A percentile compares a stretch with the other conserved stretches of the same genome.
Evolutionary conservation across 2,888 invertebrate genomes (phyloP).

Genomic region (Chelonus formosanus): DNA sequence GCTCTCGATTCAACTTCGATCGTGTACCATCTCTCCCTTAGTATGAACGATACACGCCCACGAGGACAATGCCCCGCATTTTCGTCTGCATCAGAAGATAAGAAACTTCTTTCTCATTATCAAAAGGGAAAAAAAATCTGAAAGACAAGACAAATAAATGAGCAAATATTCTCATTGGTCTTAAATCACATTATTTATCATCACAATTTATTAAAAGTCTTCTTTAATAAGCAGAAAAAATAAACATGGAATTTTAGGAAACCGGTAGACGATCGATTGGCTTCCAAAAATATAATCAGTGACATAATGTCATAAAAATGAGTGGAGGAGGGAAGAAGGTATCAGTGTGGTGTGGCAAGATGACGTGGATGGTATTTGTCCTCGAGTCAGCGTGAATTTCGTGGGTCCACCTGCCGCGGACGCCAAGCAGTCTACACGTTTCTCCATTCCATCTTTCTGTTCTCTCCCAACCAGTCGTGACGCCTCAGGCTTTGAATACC

Average conservation of each 20-base stretch:
- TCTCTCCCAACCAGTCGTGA: conserved; percentile 10
- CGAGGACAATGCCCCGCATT: conserved; percentile 30
- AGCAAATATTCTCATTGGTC: too few relatives aligned
- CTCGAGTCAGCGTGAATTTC: conserved; percentile 16
- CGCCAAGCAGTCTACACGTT: conserved; percentile 33
- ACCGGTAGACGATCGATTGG: too few relatives aligned
- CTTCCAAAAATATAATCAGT: conserved; percentile 9
- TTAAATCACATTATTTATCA: too few relatives aligned
- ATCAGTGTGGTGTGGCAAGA: conserved; percentile 15
- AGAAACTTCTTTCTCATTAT: neutral
- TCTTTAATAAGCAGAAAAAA: too few relatives aligned
- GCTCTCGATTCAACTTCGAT: conserved; percentile 7
- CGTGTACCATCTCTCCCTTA: conserved; percentile 7
- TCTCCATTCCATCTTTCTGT: conserved; percentile 8
- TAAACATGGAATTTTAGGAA: too few relatives aligned
- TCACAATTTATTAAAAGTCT: too few relatives aligned
- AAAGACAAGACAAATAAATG: conserved; percentile 7
- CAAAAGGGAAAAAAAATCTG: neutral
- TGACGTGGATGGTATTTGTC: conserved; percentile 23
- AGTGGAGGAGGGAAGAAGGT: neutral
- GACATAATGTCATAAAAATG: conserved; percentile 19
- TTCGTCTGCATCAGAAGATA: conserved; percentile 18
- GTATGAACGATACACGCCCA: conserved; percentile 33
- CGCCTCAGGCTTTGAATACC: conserved; percentile 22
- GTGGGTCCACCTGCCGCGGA: conserved; percentile 30